Percentiles rank a stretch among this genome's conserved stretches.
These are phyloP conservation scores for Fregetta grallaria DNA, from an alignment of 2,113 vertebrate species.

Conservation along the genomic window DNA sequence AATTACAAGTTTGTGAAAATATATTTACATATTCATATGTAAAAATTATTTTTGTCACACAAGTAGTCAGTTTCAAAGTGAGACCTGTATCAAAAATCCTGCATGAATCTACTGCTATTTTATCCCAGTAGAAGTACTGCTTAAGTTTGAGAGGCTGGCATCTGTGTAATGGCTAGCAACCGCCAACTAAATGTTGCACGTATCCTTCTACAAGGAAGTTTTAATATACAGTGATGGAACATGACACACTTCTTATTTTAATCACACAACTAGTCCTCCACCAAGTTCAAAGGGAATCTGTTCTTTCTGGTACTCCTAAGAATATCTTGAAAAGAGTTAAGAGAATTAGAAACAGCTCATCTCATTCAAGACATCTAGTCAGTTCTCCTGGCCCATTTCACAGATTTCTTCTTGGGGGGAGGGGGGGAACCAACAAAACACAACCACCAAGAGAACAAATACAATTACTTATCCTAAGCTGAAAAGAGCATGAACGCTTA, in stretches of 20 bases:
- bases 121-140: accelerated
- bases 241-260: background rate
- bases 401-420: background rate
- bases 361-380: background rate
- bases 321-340: background rate
- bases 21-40: background rate
- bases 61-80: background rate
- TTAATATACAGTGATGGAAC: background rate
- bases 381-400: background rate
- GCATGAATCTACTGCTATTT: background rate
- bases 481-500: background rate
- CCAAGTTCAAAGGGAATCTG: background rate
- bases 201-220: background rate
- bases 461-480: background rate
- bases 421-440: no score
- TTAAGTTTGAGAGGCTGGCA: background rate
- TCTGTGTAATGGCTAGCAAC: background rate
- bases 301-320: background rate
- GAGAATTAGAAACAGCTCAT: background rate
- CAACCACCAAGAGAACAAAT: background rate
- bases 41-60: background rate
- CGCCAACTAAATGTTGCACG: background rate
- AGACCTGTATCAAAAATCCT: background rate
- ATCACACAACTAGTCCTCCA: background rate
- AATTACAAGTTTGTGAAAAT: background rate